These are phyloP conservation scores for Symphodus melops DNA, from an alignment of 2,113 vertebrate genomes.

Conservation along the genomic window DNA sequence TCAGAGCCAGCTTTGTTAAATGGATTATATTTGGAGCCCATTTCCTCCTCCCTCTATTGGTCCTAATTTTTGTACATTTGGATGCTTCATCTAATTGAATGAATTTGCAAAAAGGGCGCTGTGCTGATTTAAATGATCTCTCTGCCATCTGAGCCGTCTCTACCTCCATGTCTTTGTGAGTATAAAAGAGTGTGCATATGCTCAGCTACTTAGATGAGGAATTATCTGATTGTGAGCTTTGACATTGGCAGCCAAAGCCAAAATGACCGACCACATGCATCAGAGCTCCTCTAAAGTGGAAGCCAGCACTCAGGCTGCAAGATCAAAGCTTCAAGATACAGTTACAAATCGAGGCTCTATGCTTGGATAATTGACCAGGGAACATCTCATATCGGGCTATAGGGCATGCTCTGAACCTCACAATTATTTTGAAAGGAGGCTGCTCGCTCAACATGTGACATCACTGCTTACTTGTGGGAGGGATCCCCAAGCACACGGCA, in stretches of 20 bases:
- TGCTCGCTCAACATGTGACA: slow-evolving; percentile 30
- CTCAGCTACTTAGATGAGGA: slow-evolving; percentile 46
- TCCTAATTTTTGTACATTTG: slow-evolving; percentile 59
- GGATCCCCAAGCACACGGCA: slow-evolving; percentile 18
- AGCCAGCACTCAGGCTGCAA: slow-evolving; percentile 42
- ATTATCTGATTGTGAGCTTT: slow-evolving; percentile 54
- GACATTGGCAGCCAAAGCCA: slow-evolving; percentile 38
- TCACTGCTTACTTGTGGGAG: slow-evolving; percentile 40
- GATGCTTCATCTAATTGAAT: slow-evolving; percentile 64
- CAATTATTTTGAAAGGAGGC: slow-evolving; percentile 8
- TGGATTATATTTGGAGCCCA: slow-evolving; percentile 34
- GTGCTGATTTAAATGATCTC: slow-evolving; percentile 65
- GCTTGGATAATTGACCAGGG: slow-evolving; percentile 29
- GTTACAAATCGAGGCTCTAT: slow-evolving; percentile 68
- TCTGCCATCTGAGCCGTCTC: slow-evolving; percentile 39
- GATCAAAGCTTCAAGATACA: slow-evolving; percentile 56
- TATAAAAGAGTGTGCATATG: slow-evolving; percentile 63
- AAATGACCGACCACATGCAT: slow-evolving; percentile 36
- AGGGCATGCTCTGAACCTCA: neutral
- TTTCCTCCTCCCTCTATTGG: slow-evolving; percentile 39
- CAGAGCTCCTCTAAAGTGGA: slow-evolving; percentile 39
- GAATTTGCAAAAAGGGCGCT: slow-evolving; percentile 48
- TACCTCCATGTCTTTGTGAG: slow-evolving; percentile 48
- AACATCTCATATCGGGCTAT: slow-evolving; percentile 41
- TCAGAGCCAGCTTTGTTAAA: slow-evolving; percentile 49